These are phyloP conservation scores for Dexiosoma caninum DNA, from an alignment of 2,888 invertebrate genomes.

Conservation along the genomic window DNA sequence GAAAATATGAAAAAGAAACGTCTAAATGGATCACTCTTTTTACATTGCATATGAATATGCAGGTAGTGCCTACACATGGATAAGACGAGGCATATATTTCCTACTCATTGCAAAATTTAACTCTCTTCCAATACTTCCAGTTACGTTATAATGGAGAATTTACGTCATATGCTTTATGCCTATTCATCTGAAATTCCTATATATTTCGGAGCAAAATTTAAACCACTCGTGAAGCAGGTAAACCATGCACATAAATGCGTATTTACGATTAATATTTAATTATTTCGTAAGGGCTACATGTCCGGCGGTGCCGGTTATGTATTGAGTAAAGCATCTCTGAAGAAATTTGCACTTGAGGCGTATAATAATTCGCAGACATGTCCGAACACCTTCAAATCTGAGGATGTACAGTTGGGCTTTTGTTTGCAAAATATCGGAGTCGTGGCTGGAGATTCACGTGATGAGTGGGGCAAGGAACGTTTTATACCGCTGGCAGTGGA, in stretches of 20 bases:
- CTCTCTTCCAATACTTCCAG: slow-evolving; percentile 78
- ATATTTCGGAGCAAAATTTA: slow-evolving; percentile 95
- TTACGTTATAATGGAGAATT: slow-evolving; percentile 95
- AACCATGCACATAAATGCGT: no score
- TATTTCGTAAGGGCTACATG: slow-evolving; percentile 95
- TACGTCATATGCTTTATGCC: slow-evolving; percentile 89
- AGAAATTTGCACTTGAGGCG: slow-evolving; percentile 85
- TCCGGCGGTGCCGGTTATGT: slow-evolving; percentile 97
- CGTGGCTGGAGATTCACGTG: slow-evolving; percentile 92
- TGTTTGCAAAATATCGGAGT: slow-evolving; percentile 91
- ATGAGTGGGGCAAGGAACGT: slow-evolving; percentile 88
- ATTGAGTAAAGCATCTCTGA: slow-evolving; percentile 88
- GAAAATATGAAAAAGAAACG: no score
- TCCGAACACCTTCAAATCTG: slow-evolving; percentile 77
- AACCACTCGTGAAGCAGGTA: slow-evolving; percentile 80
- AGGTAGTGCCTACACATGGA: no score
- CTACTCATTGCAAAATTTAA: no score
- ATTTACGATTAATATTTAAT: no score
- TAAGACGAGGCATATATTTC: no score
- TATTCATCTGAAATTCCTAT: slow-evolving; percentile 85
- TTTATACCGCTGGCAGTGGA: slow-evolving; percentile 90
- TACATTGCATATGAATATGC: no score
- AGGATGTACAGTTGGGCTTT: slow-evolving; percentile 80
- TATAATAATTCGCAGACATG: slow-evolving; percentile 80
- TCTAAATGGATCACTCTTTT: no score